phyloP scores from a whole-genome alignment of 2,113 vertebrate species.

The Oncorhynchus kisutch region DNA sequence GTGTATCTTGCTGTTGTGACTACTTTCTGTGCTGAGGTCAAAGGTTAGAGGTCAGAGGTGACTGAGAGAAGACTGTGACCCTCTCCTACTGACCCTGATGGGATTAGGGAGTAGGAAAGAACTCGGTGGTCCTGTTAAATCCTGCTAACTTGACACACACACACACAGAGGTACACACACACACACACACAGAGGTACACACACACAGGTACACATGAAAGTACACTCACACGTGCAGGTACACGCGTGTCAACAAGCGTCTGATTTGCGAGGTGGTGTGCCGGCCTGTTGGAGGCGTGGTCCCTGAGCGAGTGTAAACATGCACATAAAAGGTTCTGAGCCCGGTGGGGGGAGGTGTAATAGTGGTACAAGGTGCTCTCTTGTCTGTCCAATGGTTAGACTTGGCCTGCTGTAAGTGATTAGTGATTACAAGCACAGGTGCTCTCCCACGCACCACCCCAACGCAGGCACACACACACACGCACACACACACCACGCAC shows the following conservation, averaged over 20 bases:
- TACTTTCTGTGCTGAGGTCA: neutral
- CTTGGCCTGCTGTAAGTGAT: conserved; percentile 24
- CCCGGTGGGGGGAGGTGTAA: conserved; percentile 28
- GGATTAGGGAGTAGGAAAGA: neutral
- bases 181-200: neutral
- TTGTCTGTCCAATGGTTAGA: conserved; percentile 45
- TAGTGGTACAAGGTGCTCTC: conserved; percentile 49
- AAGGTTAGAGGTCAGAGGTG: neutral
- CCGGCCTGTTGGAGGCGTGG: conserved; percentile 37
- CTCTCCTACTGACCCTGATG: neutral
- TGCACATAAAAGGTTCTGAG: conserved; percentile 49
- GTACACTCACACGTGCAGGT: conserved; percentile 33
- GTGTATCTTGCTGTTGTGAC: neutral
- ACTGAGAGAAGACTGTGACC: neutral
- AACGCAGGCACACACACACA: neutral
- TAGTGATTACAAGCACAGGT: conserved; percentile 34
- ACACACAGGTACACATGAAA: conserved; percentile 5
- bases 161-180: neutral
- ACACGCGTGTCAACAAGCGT: conserved; percentile 35
- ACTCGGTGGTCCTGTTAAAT: neutral
- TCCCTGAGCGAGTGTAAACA: conserved; percentile 57
- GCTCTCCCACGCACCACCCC: conserved; percentile 7
- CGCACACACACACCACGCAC: too few species aligned
- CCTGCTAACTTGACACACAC: neutral
- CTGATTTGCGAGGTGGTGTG: conserved; percentile 58